Evolutionary conservation across 92 coral and sea anemone genomes (phyloP).

Genomic region (Porites divaricata): DNA sequence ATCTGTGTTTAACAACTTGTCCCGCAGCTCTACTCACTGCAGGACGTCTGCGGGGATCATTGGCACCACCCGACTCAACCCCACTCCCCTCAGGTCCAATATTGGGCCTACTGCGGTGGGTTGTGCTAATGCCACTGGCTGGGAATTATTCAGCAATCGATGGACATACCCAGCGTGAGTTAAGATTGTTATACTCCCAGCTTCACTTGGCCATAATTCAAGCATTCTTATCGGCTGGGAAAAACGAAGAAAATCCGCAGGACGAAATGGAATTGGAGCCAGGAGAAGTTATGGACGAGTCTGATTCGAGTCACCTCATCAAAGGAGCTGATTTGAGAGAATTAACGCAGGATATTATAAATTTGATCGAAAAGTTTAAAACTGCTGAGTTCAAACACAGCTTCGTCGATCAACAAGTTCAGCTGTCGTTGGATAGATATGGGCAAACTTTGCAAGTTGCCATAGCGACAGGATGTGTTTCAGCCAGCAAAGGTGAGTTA

Average conservation of each 20-base stretch:
- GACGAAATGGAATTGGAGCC: slow-evolving; percentile 97
- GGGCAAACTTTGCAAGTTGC: slow-evolving; percentile 93
- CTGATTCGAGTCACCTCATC: slow-evolving; percentile 68
- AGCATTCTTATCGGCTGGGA: slow-evolving; percentile 84
- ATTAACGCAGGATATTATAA: slow-evolving; percentile 51
- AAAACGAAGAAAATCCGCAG: slow-evolving; percentile 77
- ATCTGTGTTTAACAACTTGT: slow-evolving; percentile 78
- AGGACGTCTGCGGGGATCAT: slow-evolving; percentile 39
- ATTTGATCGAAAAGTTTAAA: slow-evolving; percentile 51
- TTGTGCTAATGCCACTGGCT: slow-evolving; percentile 76
- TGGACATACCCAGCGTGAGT: slow-evolving; percentile 17
- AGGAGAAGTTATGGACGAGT: slow-evolving; percentile 96
- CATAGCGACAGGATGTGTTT: slow-evolving; percentile 91
- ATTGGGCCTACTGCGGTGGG: slow-evolving; percentile 87
- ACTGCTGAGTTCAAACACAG: slow-evolving; percentile 14
- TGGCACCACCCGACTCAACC: slow-evolving; percentile 46
- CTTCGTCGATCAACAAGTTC: slow-evolving; percentile 56
- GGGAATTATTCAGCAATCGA: slow-evolving; percentile 6
- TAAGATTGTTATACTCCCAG: slow-evolving; percentile 77
- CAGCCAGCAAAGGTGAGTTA: slow-evolving; percentile 80
- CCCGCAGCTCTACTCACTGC: slow-evolving; percentile 68
- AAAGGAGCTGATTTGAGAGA: slow-evolving; percentile 72
- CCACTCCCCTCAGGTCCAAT: slow-evolving; percentile 78
- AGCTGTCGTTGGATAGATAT: slow-evolving; percentile 85
- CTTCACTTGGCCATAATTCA: slow-evolving; percentile 94